A percentile compares a stretch with the other conserved stretches of the same genome.
Conservation (phyloP, 2,888 invertebrate species). For the Lasioglossum leucozonium region DNA sequence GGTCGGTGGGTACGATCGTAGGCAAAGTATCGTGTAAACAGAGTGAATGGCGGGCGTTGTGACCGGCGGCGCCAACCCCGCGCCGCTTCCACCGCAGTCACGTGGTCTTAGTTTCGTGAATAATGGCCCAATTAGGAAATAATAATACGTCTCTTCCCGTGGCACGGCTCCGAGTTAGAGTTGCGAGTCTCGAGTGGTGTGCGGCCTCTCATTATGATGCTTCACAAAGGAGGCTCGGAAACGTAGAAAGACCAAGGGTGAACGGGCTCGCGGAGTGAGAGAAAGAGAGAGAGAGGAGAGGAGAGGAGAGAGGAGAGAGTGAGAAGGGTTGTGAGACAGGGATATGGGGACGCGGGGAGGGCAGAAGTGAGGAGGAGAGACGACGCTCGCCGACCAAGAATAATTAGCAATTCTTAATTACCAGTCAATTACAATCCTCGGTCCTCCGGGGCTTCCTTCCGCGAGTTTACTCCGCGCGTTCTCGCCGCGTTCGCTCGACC, state of each 20-base stretch:
- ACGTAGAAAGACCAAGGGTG: slow-evolving; percentile 63
- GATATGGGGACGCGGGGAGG: neutral
- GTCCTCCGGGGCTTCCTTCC: slow-evolving; percentile 23
- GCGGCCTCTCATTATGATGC: slow-evolving; percentile 73
- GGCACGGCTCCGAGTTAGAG: slow-evolving; percentile 67
- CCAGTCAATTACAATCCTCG: slow-evolving; percentile 64
- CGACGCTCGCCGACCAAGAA: slow-evolving; percentile 57
- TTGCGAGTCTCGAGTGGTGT: slow-evolving; percentile 68
- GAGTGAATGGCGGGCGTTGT: slow-evolving; percentile 23
- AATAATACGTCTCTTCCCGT: slow-evolving; percentile 73
- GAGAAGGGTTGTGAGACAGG: neutral
- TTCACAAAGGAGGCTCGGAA: slow-evolving; percentile 67
- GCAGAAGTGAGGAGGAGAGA: neutral
- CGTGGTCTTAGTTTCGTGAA: slow-evolving; percentile 75
- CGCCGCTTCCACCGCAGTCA: slow-evolving; percentile 48
- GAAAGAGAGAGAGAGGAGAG: no score
- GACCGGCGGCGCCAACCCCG: slow-evolving; percentile 25
- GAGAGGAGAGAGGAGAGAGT: neutral
- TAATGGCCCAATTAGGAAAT: slow-evolving; percentile 78
- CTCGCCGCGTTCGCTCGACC: slow-evolving; percentile 21
- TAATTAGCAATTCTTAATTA: slow-evolving; percentile 71
- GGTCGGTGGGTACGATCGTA: slow-evolving; percentile 16
- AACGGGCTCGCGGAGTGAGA: slow-evolving; percentile 15
- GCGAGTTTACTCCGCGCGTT: slow-evolving; percentile 26
- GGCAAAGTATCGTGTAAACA: slow-evolving; percentile 53